phyloP scores from a whole-genome alignment of 2,888 invertebrate species.

The Baronia brevicornis region DNA sequence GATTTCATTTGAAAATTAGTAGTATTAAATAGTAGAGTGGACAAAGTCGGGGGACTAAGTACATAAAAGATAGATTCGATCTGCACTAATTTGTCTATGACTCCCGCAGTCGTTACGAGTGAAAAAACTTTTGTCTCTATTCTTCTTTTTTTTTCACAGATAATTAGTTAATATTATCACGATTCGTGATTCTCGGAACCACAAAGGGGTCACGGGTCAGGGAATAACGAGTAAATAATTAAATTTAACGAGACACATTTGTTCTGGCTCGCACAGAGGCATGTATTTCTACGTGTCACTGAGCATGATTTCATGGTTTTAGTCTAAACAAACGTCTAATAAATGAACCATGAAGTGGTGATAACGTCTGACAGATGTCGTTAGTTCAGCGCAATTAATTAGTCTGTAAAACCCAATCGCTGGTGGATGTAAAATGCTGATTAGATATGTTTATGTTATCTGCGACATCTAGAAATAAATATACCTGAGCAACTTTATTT shows the following conservation, averaged over 20 bases:
- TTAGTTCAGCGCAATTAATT: slow-evolving; percentile 3
- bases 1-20: too few relatives aligned
- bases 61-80: slow-evolving; percentile 66
- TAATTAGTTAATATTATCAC: slow-evolving; percentile 26
- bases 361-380: slow-evolving; percentile 11
- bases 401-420: too few relatives aligned
- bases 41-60: too few relatives aligned
- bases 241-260: slow-evolving; percentile 49
- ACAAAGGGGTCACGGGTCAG: slow-evolving; percentile 28
- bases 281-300: slow-evolving; percentile 28
- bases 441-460: too few relatives aligned
- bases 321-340: slow-evolving; percentile 11
- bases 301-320: slow-evolving; percentile 16
- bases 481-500: too few relatives aligned
- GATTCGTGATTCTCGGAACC: slow-evolving; percentile 33
- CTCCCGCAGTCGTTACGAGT: slow-evolving; percentile 23
- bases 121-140: slow-evolving; percentile 10
- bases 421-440: too few relatives aligned
- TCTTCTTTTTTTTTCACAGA: slow-evolving; percentile 24
- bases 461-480: too few relatives aligned
- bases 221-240: slow-evolving; percentile 46
- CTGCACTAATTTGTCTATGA: slow-evolving; percentile 72
- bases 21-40: too few relatives aligned
- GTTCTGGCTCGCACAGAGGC: slow-evolving; percentile 37
- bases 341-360: slow-evolving; percentile 4